These are phyloP conservation scores for Chrysolina oricalcia DNA, from an alignment of 2,888 invertebrate species.

Conservation along the genomic window DNA sequence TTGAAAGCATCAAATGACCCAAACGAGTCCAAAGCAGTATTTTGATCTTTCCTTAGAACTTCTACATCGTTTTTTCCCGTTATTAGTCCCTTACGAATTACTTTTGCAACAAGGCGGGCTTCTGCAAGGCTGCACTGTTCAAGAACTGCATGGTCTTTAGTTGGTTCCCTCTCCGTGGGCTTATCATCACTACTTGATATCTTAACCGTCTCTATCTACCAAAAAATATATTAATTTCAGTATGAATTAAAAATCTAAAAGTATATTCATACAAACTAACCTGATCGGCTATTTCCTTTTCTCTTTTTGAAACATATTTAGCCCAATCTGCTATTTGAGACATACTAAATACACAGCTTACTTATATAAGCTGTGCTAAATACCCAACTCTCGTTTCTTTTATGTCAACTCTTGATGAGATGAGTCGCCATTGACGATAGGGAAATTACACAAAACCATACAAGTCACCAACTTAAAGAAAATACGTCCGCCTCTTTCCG, in stretches of 20 bases:
- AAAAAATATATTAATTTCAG: not conserved
- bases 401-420: too few species aligned
- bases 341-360: too few species aligned
- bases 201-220: conserved; percentile 46
- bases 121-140: conserved; percentile 82
- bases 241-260: not conserved
- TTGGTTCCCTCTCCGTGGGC: conserved; percentile 24
- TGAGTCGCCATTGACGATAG: too few species aligned
- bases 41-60: conserved; percentile 92
- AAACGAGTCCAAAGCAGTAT: conserved; percentile 94
- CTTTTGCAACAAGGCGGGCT: conserved; percentile 90
- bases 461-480: too few species aligned
- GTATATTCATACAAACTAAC: conserved; percentile 5
- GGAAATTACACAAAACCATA: too few species aligned
- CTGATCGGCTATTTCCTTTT: conserved; percentile 61
- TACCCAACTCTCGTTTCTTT: too few species aligned
- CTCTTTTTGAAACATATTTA: conserved; percentile 72
- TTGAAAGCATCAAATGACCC: conserved; percentile 91
- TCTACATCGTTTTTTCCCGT: conserved; percentile 91
- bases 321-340: conserved; percentile 73
- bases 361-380: too few species aligned
- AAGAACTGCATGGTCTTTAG: conserved; percentile 64
- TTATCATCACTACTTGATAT: conserved; percentile 46
- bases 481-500: too few species aligned
- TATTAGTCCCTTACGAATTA: conserved; percentile 91